Evolutionary conservation across 2,797 vertebrate species (phyloP).

Genomic region (Myiotriccus ornatus): DNA sequence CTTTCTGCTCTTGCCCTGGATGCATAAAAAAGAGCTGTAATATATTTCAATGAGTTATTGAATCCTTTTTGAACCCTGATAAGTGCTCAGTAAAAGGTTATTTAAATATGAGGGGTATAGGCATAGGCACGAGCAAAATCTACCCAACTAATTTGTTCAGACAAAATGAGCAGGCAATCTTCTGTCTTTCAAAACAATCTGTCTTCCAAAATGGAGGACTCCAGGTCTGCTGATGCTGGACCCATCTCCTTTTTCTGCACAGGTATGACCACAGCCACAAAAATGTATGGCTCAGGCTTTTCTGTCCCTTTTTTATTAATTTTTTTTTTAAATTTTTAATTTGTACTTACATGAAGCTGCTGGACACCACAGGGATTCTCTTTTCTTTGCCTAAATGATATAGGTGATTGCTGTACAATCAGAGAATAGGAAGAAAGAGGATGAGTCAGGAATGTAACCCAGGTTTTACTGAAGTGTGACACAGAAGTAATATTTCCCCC

Average conservation of each 20-base stretch:
- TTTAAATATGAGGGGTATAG: constrained; percentile 23
- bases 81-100: neutral
- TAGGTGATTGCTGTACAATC: neutral
- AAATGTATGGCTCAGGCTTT: neutral
- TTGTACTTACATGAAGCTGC: neutral
- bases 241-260: neutral
- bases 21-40: constrained; percentile 1
- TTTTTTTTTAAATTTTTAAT: neutral
- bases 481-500: neutral
- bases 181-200: constrained; percentile 42
- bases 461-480: neutral
- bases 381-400: neutral
- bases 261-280: neutral
- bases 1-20: neutral
- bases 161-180: neutral
- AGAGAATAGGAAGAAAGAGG: neutral
- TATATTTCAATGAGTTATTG: neutral
- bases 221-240: neutral
- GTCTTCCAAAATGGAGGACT: neutral
- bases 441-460: neutral
- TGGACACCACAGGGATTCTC: neutral
- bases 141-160: constrained; percentile 43
- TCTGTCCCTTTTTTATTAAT: neutral
- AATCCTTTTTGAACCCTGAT: neutral
- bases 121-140: constrained; percentile 28